Conservation (phyloP, 2,888 invertebrate genomes). For the Pycnomerus fuliginosus region DNA sequence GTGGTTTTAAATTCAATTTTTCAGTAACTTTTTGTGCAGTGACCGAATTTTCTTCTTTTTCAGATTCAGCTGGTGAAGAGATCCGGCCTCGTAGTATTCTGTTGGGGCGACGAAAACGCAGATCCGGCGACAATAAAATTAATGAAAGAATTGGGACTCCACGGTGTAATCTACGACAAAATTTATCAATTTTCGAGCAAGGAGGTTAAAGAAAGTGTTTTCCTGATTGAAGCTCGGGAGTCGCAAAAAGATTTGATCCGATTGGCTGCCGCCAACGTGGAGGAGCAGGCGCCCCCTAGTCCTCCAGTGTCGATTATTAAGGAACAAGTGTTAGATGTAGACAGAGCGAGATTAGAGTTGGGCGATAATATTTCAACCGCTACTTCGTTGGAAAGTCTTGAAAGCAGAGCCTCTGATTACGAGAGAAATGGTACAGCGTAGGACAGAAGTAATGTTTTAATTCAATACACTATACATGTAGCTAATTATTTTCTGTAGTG, state of each 20-base stretch:
- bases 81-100: slow-evolving; percentile 85
- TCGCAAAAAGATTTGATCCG: slow-evolving; percentile 65
- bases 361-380: slow-evolving; percentile 53
- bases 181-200: slow-evolving; percentile 74
- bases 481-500: slow-evolving; percentile 1
- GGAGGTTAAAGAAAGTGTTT: slow-evolving; percentile 79
- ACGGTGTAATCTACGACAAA: slow-evolving; percentile 97
- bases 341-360: slow-evolving; percentile 43
- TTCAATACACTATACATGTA: too few species aligned
- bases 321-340: slow-evolving; percentile 49
- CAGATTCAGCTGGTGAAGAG: slow-evolving; percentile 77
- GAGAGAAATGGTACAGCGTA: slow-evolving; percentile 17
- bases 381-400: slow-evolving; percentile 60
- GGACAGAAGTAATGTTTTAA: too few species aligned
- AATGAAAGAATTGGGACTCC: slow-evolving; percentile 85
- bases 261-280: slow-evolving; percentile 48
- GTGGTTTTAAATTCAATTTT: too few species aligned
- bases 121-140: slow-evolving; percentile 80
- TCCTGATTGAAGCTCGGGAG: slow-evolving; percentile 75
- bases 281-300: slow-evolving; percentile 30
- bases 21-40: too few species aligned
- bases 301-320: slow-evolving; percentile 24
- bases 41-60: slow-evolving; percentile 2
- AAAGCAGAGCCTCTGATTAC: slow-evolving; percentile 37
- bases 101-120: slow-evolving; percentile 97